A percentile compares a stretch with the other conserved stretches of the same genome.
These are phyloP conservation scores for Eretmochelys imbricata DNA, from an alignment of 2,113 vertebrate species.

Conservation along the genomic window DNA sequence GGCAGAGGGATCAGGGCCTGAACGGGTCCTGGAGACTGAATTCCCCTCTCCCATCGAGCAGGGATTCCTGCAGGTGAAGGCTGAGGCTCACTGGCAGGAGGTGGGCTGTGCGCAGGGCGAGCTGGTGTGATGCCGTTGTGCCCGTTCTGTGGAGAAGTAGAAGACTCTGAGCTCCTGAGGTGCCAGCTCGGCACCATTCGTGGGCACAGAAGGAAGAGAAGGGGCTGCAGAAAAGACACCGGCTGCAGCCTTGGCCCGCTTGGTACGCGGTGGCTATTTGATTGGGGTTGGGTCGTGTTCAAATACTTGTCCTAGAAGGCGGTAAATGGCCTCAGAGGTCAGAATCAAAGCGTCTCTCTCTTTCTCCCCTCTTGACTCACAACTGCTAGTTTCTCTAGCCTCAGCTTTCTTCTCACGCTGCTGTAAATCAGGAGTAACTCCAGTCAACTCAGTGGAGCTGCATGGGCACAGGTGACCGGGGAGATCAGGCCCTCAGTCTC, in stretches of 20 bases:
- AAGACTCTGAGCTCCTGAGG: background rate
- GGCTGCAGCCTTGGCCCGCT: background rate
- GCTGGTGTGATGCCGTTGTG: accelerated
- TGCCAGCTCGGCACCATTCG: background rate
- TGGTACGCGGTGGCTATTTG: background rate
- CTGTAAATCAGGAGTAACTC: background rate
- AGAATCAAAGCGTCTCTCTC: accelerated
- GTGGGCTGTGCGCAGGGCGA: too few relatives aligned
- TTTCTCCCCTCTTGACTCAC: background rate
- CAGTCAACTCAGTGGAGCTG: background rate
- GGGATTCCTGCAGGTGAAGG: background rate
- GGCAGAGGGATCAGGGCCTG: background rate
- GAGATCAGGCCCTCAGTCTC: background rate
- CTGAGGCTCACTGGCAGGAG: background rate
- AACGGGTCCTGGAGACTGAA: background rate
- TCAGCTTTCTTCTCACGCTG: background rate
- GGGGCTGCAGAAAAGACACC: background rate
- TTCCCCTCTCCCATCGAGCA: background rate
- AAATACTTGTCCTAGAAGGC: background rate
- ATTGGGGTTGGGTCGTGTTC: background rate
- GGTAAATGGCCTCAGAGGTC: background rate
- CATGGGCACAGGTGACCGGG: background rate
- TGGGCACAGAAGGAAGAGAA: background rate
- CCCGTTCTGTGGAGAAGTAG: accelerated
- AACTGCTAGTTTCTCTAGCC: background rate